These are phyloP conservation scores for Iselma pallidipennis DNA, from an alignment of 2,888 invertebrate genomes.

Conservation along the genomic window DNA sequence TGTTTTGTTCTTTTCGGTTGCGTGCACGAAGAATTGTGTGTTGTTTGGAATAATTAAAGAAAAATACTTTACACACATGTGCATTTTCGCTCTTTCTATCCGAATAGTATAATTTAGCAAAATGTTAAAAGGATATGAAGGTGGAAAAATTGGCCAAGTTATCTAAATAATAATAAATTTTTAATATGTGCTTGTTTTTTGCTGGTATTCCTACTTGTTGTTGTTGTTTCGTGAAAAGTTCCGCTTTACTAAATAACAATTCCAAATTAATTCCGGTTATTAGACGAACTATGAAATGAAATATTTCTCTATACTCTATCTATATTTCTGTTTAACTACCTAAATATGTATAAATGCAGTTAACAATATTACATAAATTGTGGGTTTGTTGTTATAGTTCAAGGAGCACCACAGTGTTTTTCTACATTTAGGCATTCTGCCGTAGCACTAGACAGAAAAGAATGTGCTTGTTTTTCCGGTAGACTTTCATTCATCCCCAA, in stretches of 20 bases:
- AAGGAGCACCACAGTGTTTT: not conserved
- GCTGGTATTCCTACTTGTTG: too few relatives aligned
- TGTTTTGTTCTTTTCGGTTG: constrained; percentile 39
- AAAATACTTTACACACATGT: constrained; percentile 40
- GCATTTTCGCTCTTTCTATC: constrained; percentile 40
- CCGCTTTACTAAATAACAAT: constrained; percentile 29
- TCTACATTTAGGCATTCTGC: not conserved
- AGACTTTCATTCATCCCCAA: too few relatives aligned
- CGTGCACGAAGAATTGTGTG: constrained; percentile 45
- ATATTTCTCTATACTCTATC: constrained; percentile 4
- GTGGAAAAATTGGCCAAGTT: constrained; percentile 35
- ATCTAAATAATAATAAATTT: constrained; percentile 32
- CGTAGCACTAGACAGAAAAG: not conserved
- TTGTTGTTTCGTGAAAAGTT: constrained; percentile 21
- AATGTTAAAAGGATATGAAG: constrained; percentile 18
- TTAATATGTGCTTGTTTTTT: constrained; percentile 29
- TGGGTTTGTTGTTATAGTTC: constrained; percentile 4
- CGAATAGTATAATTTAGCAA: constrained; percentile 35
- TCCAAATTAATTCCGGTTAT: constrained; percentile 27
- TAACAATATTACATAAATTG: constrained; percentile 4
- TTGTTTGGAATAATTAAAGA: constrained; percentile 50
- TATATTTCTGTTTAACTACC: not conserved
- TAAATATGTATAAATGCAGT: not conserved
- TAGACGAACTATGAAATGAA: constrained; percentile 24
- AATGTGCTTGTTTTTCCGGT: not conserved